These are phyloP conservation scores for Mirza zaza DNA, from an alignment of 2,113 vertebrate species.

Conservation along the genomic window DNA sequence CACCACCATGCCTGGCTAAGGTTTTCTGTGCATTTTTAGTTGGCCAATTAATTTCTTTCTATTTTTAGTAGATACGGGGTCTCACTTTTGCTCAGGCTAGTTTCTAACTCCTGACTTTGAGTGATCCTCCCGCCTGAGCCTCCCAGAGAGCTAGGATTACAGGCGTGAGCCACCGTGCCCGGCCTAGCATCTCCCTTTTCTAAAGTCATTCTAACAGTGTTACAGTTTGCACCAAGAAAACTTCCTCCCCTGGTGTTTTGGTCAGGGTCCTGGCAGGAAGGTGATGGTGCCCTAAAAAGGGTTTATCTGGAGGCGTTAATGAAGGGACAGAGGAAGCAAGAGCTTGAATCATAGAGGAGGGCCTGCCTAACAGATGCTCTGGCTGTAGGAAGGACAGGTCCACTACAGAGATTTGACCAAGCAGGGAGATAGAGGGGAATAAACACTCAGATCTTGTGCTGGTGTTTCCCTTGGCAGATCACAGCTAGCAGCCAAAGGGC, in stretches of 20 bases:
- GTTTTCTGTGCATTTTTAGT: too few species aligned
- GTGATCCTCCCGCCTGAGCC: rapidly evolving
- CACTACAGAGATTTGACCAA: neutral
- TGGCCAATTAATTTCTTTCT: too few species aligned
- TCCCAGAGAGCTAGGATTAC: too few species aligned
- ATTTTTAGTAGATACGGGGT: too few species aligned
- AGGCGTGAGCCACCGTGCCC: too few species aligned
- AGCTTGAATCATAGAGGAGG: neutral
- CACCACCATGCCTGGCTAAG: too few species aligned
- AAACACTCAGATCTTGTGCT: neutral
- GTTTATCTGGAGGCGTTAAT: neutral
- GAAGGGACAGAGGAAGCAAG: neutral
- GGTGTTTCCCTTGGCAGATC: neutral
- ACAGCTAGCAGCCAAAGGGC: neutral
- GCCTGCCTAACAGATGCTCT: neutral
- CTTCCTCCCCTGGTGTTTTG: neutral
- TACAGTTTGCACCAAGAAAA: neutral
- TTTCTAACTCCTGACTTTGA: too few species aligned
- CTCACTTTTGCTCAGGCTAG: too few species aligned
- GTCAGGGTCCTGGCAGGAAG: neutral
- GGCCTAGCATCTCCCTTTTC: neutral
- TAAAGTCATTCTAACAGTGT: neutral
- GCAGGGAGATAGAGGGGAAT: neutral
- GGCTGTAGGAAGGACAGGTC: neutral
- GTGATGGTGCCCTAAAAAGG: neutral